These are phyloP conservation scores for Halcyon chelicuti DNA, from an alignment of 2,797 vertebrate genomes.

Conservation along the genomic window DNA sequence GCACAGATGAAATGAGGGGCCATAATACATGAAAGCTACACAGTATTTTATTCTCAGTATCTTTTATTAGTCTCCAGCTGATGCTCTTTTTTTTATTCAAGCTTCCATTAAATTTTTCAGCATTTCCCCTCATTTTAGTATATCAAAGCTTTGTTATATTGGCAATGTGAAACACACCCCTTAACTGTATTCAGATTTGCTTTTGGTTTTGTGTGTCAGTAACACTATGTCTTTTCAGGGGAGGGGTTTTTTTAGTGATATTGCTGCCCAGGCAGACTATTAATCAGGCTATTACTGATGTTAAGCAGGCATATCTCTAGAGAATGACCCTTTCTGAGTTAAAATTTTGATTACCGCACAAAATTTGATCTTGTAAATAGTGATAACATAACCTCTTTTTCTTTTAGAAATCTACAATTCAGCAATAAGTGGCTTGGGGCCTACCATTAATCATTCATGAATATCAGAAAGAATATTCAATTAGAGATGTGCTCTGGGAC, in stretches of 20 bases:
- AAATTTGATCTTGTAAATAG: conserved; percentile 14
- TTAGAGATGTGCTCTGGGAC: conserved; percentile 1
- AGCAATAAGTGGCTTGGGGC: neutral
- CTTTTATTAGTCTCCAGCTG: neutral
- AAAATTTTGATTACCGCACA: conserved; percentile 2
- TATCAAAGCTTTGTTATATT: neutral
- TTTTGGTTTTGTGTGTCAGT: neutral
- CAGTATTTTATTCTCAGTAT: neutral
- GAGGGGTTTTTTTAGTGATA: neutral
- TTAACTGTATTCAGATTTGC: neutral
- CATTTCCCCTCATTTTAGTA: neutral
- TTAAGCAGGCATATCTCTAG: neutral
- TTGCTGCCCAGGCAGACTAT: neutral
- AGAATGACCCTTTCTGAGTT: neutral
- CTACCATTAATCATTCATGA: conserved; percentile 50
- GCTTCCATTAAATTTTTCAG: neutral
- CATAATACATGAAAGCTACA: neutral
- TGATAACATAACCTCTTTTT: neutral
- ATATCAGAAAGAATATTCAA: conserved; percentile 52
- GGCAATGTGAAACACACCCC: neutral
- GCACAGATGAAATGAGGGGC: neutral
- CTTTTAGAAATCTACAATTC: neutral
- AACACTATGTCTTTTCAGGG: neutral
- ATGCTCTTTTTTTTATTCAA: neutral
- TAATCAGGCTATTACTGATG: neutral